Conservation (phyloP, 2,797 vertebrate species). For the Acanthurus leucopareius region DNA sequence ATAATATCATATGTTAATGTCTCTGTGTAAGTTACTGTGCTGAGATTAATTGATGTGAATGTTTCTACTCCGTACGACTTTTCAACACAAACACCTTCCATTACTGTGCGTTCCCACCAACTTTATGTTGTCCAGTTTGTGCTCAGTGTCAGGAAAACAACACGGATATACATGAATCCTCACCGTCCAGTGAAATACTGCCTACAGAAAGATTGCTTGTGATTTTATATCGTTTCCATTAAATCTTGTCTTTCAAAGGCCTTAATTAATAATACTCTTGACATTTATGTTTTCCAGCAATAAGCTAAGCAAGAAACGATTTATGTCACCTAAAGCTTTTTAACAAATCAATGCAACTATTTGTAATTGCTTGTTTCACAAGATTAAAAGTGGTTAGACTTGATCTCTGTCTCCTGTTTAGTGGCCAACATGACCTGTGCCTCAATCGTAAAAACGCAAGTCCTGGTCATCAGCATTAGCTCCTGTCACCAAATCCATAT, state of each 20-base stretch:
- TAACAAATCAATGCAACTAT: conserved; percentile 99
- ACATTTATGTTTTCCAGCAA: conserved; percentile 96
- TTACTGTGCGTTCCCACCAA: background rate
- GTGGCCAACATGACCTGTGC: conserved; percentile 93
- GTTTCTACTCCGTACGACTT: conserved; percentile 27
- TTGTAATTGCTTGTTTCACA: conserved; percentile 99
- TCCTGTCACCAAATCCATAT: conserved; percentile 95
- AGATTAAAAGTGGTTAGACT: conserved; percentile 99
- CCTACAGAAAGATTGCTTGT: conserved; percentile 72
- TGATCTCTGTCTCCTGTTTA: conserved; percentile 95
- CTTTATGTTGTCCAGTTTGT: conserved; percentile 39
- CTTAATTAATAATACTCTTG: conserved; percentile 94
- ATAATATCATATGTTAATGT: conserved; percentile 67
- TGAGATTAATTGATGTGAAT: conserved; percentile 40
- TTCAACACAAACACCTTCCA: conserved; percentile 49
- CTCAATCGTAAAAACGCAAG: conserved; percentile 89
- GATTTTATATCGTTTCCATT: conserved; percentile 87
- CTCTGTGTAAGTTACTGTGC: conserved; percentile 41
- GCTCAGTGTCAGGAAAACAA: conserved; percentile 70
- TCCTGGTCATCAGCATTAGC: conserved; percentile 91
- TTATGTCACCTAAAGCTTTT: conserved; percentile 99
- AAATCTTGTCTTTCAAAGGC: conserved; percentile 90
- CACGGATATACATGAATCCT: conserved; percentile 54
- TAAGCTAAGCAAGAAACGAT: conserved; percentile 98
- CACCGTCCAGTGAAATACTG: conserved; percentile 77